Conservation (phyloP, 2,888 invertebrate species). For the Anthrax anthrax region DNA sequence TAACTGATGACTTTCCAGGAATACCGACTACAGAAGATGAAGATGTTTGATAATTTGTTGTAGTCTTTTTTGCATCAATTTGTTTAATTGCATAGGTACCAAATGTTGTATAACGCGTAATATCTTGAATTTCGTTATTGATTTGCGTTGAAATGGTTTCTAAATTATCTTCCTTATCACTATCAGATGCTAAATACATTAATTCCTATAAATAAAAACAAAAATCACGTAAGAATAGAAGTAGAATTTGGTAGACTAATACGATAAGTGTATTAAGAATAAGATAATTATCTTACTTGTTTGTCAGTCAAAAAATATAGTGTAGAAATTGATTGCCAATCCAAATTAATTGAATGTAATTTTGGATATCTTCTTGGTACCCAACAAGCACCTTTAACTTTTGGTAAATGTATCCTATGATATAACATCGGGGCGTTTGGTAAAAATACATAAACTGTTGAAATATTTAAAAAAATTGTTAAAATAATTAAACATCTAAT, state of each 20-base stretch:
- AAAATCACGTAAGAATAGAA: no score
- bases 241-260: no score
- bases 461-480: constrained; percentile 1
- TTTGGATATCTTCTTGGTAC: constrained; percentile 39
- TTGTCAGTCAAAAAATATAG: constrained; percentile 45
- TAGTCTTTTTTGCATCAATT: constrained; percentile 14
- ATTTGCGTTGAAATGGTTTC: constrained; percentile 28
- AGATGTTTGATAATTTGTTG: constrained; percentile 22
- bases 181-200: constrained; percentile 34
- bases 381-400: constrained; percentile 39
- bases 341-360: constrained; percentile 32
- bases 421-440: constrained; percentile 42
- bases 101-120: constrained; percentile 33
- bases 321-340: constrained; percentile 47
- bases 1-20: constrained; percentile 31
- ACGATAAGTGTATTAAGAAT: no score
- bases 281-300: constrained; percentile 38
- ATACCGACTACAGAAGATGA: constrained; percentile 23
- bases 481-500: background rate
- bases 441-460: constrained; percentile 48
- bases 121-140: constrained; percentile 14
- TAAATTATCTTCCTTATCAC: constrained; percentile 26
- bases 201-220: constrained; percentile 31
- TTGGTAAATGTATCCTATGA: constrained; percentile 35
- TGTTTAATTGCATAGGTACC: constrained; percentile 34